Evolutionary conservation across 2,888 invertebrate species (phyloP), one percentile per base, ranked within the genome.

Genomic region (Euclidia mi): DNA sequence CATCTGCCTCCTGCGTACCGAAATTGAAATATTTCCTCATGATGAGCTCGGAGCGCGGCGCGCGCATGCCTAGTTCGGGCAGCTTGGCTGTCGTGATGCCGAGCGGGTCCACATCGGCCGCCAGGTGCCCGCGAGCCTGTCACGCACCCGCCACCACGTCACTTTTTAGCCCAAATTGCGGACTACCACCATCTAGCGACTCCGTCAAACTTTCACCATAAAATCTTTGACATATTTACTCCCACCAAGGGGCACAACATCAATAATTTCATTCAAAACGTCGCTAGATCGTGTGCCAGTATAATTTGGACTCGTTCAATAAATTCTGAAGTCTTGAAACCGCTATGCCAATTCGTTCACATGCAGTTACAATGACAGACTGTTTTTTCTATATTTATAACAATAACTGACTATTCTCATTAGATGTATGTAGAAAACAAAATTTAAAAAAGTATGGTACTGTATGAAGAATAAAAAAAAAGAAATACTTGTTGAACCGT

Each of bases 41-140:
- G 92, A 95, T 94, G 90, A 94, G 93, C 91, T 95, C 95, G 89
- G 94, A 94, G 89, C 84, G 69, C 47, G 89, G 92, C 66, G 92
- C 94, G 76, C 94, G 92, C 92, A 92, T 89, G 88, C 94, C 94
- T 87, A 94, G 87, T 73, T 82, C 83, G 81, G 94, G 94, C 92
- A 95, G 95, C 89, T 96, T 95, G 85, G 96, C 96, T 94, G 96
- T 96, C 93, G 95, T 97, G 95, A 99, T 98, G 95, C 97, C 98
- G 90, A 99, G 96, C 77, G 99, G 99, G 95, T 99, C 99, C 95
- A 99, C 95, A 89, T 97, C 97, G 77, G 98, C 98, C 83, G 98
- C 97, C 95, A 98, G 96, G 95, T 99, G 98, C 87, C 98, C 99
- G 93, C 98, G 97, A 91, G 98, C 97, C 98, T 98, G 95, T 76